A percentile compares a stretch with the other conserved stretches of the same genome.
phyloP scores from a whole-genome alignment of 2,113 vertebrate species.

The Taurulus bubalis region DNA sequence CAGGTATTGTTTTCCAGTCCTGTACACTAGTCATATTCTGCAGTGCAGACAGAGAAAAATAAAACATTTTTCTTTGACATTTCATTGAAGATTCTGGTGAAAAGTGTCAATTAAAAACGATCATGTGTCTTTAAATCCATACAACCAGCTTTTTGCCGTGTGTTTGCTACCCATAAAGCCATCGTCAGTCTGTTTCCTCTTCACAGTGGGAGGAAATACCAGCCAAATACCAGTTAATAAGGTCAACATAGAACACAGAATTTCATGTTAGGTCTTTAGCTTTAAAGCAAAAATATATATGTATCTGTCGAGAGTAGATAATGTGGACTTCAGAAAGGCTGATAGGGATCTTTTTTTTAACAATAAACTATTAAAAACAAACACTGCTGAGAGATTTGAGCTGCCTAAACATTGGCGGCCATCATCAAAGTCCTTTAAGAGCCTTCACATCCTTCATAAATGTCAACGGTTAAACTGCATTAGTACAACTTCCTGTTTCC shows the following conservation, averaged over 20 bases:
- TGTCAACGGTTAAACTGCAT: background rate
- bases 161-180: constrained; percentile 20
- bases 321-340: constrained; percentile 7
- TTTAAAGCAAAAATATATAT: constrained; percentile 2
- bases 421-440: background rate
- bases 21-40: background rate
- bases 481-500: constrained; percentile 5
- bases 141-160: constrained; percentile 34
- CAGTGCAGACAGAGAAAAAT: background rate
- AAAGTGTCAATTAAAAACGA: background rate
- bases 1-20: background rate
- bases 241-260: constrained; percentile 15
- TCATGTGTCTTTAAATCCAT: constrained; percentile 15
- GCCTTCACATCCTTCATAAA: background rate
- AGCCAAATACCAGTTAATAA: constrained; percentile 6
- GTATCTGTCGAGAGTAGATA: constrained; percentile 13
- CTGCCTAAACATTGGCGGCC: constrained; percentile 14
- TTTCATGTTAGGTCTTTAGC: constrained; percentile 14
- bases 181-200: background rate
- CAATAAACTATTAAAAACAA: constrained; percentile 14
- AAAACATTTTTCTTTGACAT: background rate
- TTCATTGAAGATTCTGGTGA: constrained; percentile 4
- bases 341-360: constrained; percentile 19
- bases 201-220: background rate
- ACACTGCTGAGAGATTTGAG: constrained; percentile 15